Evolutionary conservation across 2,888 invertebrate genomes (phyloP), one percentile per base, ranked within the genome.

Genomic region (Rhimphoctona megacephalus): DNA sequence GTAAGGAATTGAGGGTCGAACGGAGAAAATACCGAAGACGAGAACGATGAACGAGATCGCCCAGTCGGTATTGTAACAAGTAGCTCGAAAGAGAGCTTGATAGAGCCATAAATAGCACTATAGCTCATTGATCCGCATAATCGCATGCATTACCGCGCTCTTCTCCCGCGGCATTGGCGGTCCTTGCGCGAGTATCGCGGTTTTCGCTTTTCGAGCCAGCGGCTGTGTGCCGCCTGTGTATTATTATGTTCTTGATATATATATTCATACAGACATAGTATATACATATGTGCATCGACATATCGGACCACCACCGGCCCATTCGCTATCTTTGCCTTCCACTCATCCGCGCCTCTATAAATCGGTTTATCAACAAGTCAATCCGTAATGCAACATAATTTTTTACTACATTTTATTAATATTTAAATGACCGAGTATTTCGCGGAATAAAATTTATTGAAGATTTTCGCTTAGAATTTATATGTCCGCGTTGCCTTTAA

Each of bases 81-180:
- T 85, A 85, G 85, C 82, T 73, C 30, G 67, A 54, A 72, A 79
- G 80, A 81, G 76, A 72, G 84, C 85, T 90, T 92, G 92, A 93
- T 93, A 93, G 92, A 93, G 93, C 90, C 93, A 92, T 94, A 94
- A 93, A 93, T 93, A 93, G 92, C 91, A 90, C 91, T 91, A 91
- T 92, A 93, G 92, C 93, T 92, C 92, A 93, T 93, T 93, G 93
- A 93, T 93, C 92, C 92, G 92, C 92, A 92, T 93, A 93, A 93
- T 94, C 93, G 93, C 92, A 93, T 93, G 93, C 92, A 93, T 93
- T 93, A 93, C 92, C 90, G 89, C 89, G 83, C 85, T 91, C 88
- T 84, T 90, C 90, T 88, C 89, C 90, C 88, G 85, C 90, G 89
- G 90, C 90, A 89, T 90, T 90, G 85, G 86, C 88, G 88, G 81